These are phyloP conservation scores for Gymnocypris eckloni DNA, from an alignment of 2,797 vertebrate genomes.

Conservation along the genomic window DNA sequence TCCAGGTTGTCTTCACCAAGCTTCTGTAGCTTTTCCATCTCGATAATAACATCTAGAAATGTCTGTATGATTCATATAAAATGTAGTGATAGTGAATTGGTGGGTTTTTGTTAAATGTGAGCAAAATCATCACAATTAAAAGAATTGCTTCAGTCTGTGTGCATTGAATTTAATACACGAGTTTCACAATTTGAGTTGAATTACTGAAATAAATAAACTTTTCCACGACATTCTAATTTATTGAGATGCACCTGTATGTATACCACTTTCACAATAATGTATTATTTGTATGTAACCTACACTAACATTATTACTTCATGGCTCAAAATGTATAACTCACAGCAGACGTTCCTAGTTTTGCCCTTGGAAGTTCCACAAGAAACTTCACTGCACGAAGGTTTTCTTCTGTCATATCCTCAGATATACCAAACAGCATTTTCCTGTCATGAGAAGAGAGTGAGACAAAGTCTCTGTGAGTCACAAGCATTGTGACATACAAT, in stretches of 20 bases:
- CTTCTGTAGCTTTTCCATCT: conserved; percentile 74
- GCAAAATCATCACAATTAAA: no score
- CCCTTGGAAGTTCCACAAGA: conserved; percentile 64
- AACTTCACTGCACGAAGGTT: conserved; percentile 71
- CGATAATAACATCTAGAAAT: conserved; percentile 71
- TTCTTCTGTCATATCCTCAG: conserved; percentile 64
- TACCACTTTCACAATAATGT: neutral
- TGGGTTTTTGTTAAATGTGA: no score
- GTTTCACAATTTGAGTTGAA: no score
- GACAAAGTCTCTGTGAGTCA: conserved; percentile 1
- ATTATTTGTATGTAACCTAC: neutral
- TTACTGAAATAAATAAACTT: no score
- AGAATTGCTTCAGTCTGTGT: no score
- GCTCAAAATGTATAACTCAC: conserved; percentile 65
- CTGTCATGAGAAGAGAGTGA: conserved; percentile 38
- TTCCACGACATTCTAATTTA: no score
- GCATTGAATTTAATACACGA: no score
- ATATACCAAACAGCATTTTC: conserved; percentile 73
- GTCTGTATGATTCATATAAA: conserved; percentile 67
- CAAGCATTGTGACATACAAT: neutral
- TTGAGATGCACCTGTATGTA: neutral
- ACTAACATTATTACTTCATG: neutral
- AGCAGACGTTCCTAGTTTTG: conserved; percentile 62
- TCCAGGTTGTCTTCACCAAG: conserved; percentile 65
- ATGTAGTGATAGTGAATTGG: neutral